Base-by-base conservation (phyloP, 2,797 vertebrate genomes). In the Sebastes variabilis region DNA sequence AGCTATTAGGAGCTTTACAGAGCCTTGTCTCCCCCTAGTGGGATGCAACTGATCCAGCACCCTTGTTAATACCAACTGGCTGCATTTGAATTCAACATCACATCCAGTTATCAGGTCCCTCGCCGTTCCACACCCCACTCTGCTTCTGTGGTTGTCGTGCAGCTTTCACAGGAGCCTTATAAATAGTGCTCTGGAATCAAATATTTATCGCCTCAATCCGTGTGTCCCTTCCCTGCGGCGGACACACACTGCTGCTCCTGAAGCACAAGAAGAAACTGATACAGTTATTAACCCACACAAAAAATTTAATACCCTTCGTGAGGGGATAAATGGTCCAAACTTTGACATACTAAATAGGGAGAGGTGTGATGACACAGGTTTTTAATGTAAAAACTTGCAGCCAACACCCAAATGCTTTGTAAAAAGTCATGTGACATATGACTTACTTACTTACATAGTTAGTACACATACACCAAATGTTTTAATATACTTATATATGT, bases 361-460 rank as follows among this genome's bases (percentile, higher is more conserved):
- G 88, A 85, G 87, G 92, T 80, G 93, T 88, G 93, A 95, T 94
- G 95, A 95, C 95, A 94, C 95, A 94, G 95, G 96, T 96, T 97
- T 97, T 97, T 97, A 97, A 97, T 97, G 96, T 97, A 97, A 97
- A 97, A 97, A 97, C 96, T 95, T 93, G 96, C 94, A 94, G 94
- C 94, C 94, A 95, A 95, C 95, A 96, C 94, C 94, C 94, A 93
- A 95, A 95, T 93, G 94, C 93, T 93, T 90, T 91, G 93, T 94
- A 95, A 95, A 95, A 97, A 96, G 95, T 96, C 95, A 96, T 94
- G 94, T 95, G 89, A 95, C 93, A 87, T 93, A 96, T 96, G 95
- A 96, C 96, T 96, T 94, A 91, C 89, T 95, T 93, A 94, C 93
- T 94, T 96, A 96, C 95, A 96, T 96, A 95, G 95, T 96, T 95